Evolutionary conservation across 2,888 invertebrate species (phyloP), one percentile per base, ranked within the genome.

Genomic region (Thymelicus acteon): DNA sequence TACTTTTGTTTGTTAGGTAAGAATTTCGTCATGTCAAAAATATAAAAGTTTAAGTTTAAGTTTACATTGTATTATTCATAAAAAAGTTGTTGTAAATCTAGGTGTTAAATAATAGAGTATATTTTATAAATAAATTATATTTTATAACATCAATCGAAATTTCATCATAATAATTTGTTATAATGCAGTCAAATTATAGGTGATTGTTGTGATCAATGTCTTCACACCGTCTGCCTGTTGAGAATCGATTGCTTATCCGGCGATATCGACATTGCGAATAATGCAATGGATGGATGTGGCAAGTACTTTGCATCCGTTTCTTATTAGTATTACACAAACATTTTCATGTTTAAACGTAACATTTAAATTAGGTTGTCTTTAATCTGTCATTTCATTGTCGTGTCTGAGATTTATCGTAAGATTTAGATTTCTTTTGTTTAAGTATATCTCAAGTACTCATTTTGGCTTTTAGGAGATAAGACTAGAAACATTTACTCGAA

Each of bases 181-280:
- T 49, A 62, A 68, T 47, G 68, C 10, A 31, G 62, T 62, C 54
- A 68, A 68, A 54, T 62, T 57, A 61, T 61, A 52, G 52, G 40
- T 62, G 68, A 67, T 60, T 19, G 39, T 13, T 39, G 60, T 67
- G 39, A 68, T 54, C 44, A 7, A 62, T 47, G 60, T 49, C 67
- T 48, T 62, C 19, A 52, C 62, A 57, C 44, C 12, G 47, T 12
- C 37, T 40, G 24, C 52, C 40, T 44, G 62, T 62, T 44, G 12
- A 61, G 54, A 61, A 68, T 68, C 68, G 62, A 62, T 68, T 54
- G 40, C 19, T 31, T 15, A 62, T 54, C 61, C 37, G 15, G 44
- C 37, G 54, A 61, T 62, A 68, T 57, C 47, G 54, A 54, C 15
- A 60, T 60, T 19, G 48, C 31, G 31, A 31, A 31, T 31, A 31